A percentile compares a stretch with the other conserved stretches of the same genome.
These are phyloP conservation scores for Amphiprion ocellaris DNA, from an alignment of 2,113 vertebrate species.

Conservation along the genomic window DNA sequence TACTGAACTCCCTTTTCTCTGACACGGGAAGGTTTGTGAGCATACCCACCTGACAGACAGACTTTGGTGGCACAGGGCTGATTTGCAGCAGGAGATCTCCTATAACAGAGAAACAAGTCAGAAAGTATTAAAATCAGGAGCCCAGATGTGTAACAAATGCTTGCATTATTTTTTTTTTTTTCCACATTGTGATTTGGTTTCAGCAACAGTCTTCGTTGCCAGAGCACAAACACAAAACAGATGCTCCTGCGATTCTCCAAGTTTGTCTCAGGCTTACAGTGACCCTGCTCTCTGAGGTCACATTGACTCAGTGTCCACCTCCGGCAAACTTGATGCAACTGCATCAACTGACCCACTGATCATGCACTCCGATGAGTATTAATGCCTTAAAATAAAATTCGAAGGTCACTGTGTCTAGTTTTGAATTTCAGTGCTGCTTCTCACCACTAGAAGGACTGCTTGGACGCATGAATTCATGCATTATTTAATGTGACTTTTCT, in stretches of 20 bases:
- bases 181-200: constrained; percentile 10
- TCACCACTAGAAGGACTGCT: neutral
- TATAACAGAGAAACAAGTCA: constrained; percentile 69
- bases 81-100: constrained; percentile 91
- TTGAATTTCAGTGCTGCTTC: neutral
- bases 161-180: neutral
- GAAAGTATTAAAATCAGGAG: neutral
- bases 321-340: constrained; percentile 18
- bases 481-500: neutral
- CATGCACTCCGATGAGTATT: neutral
- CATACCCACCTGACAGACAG: constrained; percentile 90
- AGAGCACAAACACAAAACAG: constrained; percentile 30
- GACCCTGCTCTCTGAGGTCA: constrained; percentile 18
- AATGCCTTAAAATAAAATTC: neutral
- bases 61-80: constrained; percentile 91
- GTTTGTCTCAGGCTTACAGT: constrained; percentile 6
- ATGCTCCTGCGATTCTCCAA: constrained; percentile 21
- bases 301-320: constrained; percentile 22
- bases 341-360: constrained; percentile 27
- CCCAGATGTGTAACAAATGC: neutral
- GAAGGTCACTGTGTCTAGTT: neutral
- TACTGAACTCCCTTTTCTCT: neutral
- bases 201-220: constrained; percentile 9
- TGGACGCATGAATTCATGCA: neutral
- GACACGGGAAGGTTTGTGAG: too few relatives aligned